Conservation (phyloP, 2,888 invertebrate species). For the Trachelus troglodyta region DNA sequence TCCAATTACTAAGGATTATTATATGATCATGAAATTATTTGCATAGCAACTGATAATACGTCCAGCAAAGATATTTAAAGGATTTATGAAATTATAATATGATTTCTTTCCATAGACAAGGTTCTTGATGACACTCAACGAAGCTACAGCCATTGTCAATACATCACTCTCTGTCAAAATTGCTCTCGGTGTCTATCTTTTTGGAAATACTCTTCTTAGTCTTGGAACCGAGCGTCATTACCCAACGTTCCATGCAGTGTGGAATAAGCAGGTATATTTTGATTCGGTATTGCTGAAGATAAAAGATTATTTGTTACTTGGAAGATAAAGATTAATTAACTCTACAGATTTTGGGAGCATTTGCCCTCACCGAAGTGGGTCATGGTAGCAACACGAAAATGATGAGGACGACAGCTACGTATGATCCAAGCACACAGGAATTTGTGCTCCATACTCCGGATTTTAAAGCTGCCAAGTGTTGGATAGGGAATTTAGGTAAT, state of each 20-base stretch:
- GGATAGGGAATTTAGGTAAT: conserved; percentile 82
- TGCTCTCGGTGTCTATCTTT: conserved; percentile 80
- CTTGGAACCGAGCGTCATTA: conserved; percentile 81
- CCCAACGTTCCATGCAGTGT: conserved; percentile 76
- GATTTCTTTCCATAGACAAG: conserved; percentile 70
- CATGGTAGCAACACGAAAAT: conserved; percentile 92
- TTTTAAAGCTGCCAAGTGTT: conserved; percentile 85
- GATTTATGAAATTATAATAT: background rate
- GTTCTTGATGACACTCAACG: conserved; percentile 80
- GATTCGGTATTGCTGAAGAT: background rate
- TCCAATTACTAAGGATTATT: background rate
- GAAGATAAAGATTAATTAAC: background rate
- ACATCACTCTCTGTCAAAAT: conserved; percentile 83
- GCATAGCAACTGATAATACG: background rate
- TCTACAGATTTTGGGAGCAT: conserved; percentile 75
- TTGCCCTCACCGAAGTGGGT: conserved; percentile 88
- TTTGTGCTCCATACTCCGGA: conserved; percentile 81
- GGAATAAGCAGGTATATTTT: conserved; percentile 74
- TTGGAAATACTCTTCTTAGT: conserved; percentile 79
- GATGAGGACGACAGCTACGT: conserved; percentile 88
- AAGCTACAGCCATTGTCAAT: conserved; percentile 77
- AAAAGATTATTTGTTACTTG: background rate
- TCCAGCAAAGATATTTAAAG: background rate
- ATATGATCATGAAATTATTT: background rate
- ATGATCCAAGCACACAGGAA: conserved; percentile 76